phyloP scores from a whole-genome alignment of 2,888 invertebrate species.

The Tethea ocularis region DNA sequence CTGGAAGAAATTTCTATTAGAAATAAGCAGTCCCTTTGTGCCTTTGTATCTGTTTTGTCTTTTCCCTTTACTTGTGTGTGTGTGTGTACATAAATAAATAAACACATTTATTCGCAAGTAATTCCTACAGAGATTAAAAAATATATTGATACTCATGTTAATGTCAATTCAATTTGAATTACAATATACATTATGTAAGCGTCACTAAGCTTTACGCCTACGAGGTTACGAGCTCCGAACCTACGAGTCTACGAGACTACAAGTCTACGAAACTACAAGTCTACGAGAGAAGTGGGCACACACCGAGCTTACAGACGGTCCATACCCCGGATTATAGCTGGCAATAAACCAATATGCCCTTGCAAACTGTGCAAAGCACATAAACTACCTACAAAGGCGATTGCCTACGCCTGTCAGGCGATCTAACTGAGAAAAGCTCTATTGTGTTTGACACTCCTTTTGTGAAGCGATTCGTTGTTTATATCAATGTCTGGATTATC shows the following conservation, averaged over 20 bases:
- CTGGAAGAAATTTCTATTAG: too few relatives aligned
- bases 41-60: too few relatives aligned
- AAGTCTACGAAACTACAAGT: not conserved
- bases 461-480: slow-evolving; percentile 47
- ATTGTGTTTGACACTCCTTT: slow-evolving; percentile 65
- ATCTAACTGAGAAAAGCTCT: slow-evolving; percentile 52
- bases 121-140: too few relatives aligned
- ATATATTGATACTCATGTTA: too few relatives aligned
- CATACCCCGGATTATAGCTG: slow-evolving; percentile 30
- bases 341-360: slow-evolving; percentile 40
- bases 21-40: too few relatives aligned
- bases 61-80: too few relatives aligned
- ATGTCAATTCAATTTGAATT: too few relatives aligned
- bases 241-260: not conserved
- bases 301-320: not conserved
- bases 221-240: not conserved
- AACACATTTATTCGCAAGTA: too few relatives aligned
- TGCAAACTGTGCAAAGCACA: slow-evolving; percentile 48
- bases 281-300: not conserved
- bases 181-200: not conserved
- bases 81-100: too few relatives aligned
- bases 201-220: not conserved
- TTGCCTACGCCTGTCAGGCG: slow-evolving; percentile 56
- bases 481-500: slow-evolving; percentile 43
- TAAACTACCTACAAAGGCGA: slow-evolving; percentile 66